Percentiles rank a stretch among this genome's conserved stretches.
Evolutionary conservation across 2,797 vertebrate species (phyloP).

Genomic region (Periparus ater): DNA sequence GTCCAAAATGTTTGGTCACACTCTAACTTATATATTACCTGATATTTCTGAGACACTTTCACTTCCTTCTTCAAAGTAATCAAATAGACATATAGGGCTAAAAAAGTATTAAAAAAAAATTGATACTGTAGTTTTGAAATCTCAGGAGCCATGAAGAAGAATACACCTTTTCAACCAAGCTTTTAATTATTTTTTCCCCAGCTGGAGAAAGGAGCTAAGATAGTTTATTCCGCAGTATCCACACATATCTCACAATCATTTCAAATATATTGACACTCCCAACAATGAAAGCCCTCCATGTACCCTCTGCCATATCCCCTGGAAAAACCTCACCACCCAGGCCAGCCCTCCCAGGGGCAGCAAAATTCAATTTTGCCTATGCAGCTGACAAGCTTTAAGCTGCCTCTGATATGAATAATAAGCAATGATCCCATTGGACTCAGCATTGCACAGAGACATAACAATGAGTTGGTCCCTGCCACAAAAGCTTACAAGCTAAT

Average conservation of each 20-base stretch:
- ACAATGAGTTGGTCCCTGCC: background rate
- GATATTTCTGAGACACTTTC: background rate
- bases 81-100: background rate
- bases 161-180: background rate
- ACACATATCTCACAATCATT: background rate
- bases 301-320: background rate
- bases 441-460: background rate
- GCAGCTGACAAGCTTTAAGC: conserved; percentile 23
- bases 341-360: conserved; percentile 8
- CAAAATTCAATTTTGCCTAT: conserved; percentile 52
- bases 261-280: background rate
- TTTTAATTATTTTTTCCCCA: background rate
- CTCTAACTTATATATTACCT: background rate
- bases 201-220: background rate
- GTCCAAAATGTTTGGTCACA: background rate
- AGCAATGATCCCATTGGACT: conserved; percentile 30
- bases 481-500: conserved; percentile 49
- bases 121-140: background rate
- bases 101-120: background rate
- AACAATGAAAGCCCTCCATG: background rate
- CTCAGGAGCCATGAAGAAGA: background rate
- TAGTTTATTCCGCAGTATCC: background rate
- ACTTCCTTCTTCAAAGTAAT: background rate
- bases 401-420: conserved; percentile 45
- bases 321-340: background rate